Evolutionary conservation across 2,113 vertebrate genomes (phyloP).

Genomic region (Chamaea fasciata): DNA sequence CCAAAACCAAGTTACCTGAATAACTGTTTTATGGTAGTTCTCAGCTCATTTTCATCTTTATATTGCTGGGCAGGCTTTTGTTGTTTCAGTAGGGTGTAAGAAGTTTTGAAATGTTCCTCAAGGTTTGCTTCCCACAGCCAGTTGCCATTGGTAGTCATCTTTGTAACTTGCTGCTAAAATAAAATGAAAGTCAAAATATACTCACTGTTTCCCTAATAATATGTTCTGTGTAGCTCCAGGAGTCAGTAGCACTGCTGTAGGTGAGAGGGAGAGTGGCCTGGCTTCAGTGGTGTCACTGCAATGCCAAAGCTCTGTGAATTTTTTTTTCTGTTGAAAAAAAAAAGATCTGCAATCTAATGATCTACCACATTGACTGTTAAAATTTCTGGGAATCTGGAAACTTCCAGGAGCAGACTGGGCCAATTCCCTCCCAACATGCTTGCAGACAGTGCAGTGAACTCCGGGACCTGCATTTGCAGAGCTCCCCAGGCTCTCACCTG

Average conservation of each 20-base stretch:
- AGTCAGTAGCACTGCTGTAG: not conserved
- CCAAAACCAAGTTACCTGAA: not conserved
- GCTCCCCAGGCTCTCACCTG: not conserved
- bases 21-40: not conserved
- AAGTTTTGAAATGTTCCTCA: not conserved
- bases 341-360: not conserved
- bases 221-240: not conserved
- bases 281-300: accelerated
- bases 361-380: not conserved
- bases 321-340: not conserved
- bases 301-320: not conserved
- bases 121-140: not conserved
- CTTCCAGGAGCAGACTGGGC: not conserved
- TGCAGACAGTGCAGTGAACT: not conserved
- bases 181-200: not conserved
- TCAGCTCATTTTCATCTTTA: not conserved
- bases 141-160: not conserved
- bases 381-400: not conserved
- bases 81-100: not conserved
- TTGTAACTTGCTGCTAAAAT: not conserved
- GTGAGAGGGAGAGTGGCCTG: not conserved
- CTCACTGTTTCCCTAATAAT: not conserved
- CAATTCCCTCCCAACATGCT: not conserved
- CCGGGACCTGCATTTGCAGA: not conserved
- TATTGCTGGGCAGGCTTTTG: not conserved